Base-by-base conservation (phyloP, 2,888 invertebrate genomes). In the Tridacna gigas region DNA sequence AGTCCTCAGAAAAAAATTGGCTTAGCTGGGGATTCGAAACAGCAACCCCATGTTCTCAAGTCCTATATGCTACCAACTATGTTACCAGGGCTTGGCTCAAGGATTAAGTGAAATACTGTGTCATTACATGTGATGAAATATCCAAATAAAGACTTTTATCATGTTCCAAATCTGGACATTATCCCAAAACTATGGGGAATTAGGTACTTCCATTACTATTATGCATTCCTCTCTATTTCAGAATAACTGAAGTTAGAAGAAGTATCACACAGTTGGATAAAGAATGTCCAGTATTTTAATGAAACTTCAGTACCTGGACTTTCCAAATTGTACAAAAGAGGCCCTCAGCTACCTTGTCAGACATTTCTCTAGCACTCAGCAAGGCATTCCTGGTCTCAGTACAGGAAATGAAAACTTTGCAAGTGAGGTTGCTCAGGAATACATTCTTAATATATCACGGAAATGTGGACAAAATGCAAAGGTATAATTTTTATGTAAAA, bases 301-400 rank as follows among this genome's bases (percentile, higher is more conserved):
- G 76, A 86, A 82, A 60, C 80, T 86, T n/a, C 80, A 84, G 74
- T 82, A 90, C 65, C 81, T 92, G 56, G 92, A 92, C 28, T 93
- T 92, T 75, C 93, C 93, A 65, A 91, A 92, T 28, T 91, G 90
- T 66, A 91, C 92, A 11, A 85, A 88, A 77, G 91, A 91, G 74
- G 93, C 93, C 2, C 84, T 93, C 45, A 81, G 89, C 51, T 92
- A 89, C 76, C 82, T 93, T 28, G 87, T 90, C 45, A 80, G 87
- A 12, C 87, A 90, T 56, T 88, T 88, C 74, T 86, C 91, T 5
- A 78, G 78, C 60, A 66, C 84, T 12, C 86, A 89, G 22, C 84
- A 89, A 18, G 88, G 90, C 5, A 89, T 92, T 20, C 92, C 92
- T 26, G 93, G 92, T 11, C 84, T 91, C 28, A 89, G 86, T 67